These are phyloP conservation scores for Meloidogyne chitwoodi DNA, from an alignment of 1,140 invertebrate species.

Conservation along the genomic window DNA sequence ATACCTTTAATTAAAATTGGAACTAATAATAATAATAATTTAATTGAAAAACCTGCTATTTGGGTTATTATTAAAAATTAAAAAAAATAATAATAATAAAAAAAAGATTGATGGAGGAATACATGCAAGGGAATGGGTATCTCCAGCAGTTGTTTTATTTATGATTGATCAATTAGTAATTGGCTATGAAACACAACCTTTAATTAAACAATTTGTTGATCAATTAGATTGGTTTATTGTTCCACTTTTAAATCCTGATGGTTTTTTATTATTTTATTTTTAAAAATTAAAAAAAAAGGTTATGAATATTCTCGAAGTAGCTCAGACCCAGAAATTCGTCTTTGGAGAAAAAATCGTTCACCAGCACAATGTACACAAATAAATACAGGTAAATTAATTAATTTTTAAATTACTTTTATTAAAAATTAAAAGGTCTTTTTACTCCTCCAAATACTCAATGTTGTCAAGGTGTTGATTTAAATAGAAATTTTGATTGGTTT, in stretches of 20 bases:
- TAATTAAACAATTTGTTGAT: constrained; percentile 53
- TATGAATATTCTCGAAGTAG: constrained; percentile 56
- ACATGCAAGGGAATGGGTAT: constrained; percentile 64
- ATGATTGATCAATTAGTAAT: constrained; percentile 60
- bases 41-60: constrained; percentile 50
- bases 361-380: constrained; percentile 51
- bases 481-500: constrained; percentile 58
- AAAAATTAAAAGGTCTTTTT: constrained; percentile 43
- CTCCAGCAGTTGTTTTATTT: constrained; percentile 61
- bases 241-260: constrained; percentile 52
- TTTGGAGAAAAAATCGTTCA: constrained; percentile 59
- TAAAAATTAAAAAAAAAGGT: constrained; percentile 22
- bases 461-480: constrained; percentile 56
- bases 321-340: constrained; percentile 51
- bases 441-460: constrained; percentile 52
- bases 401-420: neutral
- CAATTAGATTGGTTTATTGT: constrained; percentile 59
- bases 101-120: constrained; percentile 59
- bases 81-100: too few species aligned
- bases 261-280: constrained; percentile 7
- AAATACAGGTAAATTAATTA: constrained; percentile 39
- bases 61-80: constrained; percentile 3
- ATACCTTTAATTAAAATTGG: constrained; percentile 53
- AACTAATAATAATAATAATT: constrained; percentile 7
- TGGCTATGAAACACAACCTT: constrained; percentile 49